Evolutionary conservation across 2,113 vertebrate genomes (phyloP).

Genomic region (Eudyptes chrysolophus): DNA sequence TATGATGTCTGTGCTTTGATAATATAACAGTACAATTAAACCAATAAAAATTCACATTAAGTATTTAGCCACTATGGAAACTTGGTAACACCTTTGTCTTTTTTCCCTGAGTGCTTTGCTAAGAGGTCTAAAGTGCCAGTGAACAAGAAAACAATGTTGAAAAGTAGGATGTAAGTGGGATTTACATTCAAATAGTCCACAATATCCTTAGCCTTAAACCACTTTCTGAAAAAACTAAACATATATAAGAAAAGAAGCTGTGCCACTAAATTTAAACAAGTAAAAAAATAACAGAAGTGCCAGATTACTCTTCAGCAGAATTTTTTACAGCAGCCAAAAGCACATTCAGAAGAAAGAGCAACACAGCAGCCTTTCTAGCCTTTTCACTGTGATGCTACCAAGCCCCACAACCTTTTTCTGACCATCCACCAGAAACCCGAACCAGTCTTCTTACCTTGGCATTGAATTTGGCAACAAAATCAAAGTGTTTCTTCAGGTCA

Average conservation of each 20-base stretch:
- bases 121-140: background rate
- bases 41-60: background rate
- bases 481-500: conserved; percentile 98
- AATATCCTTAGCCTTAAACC: background rate
- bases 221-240: background rate
- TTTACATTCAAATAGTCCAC: background rate
- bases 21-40: background rate
- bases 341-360: background rate
- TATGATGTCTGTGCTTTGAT: background rate
- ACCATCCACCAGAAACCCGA: background rate
- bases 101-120: background rate
- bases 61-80: background rate
- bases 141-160: background rate
- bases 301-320: background rate
- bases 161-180: background rate
- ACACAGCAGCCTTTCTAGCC: background rate
- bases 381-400: background rate
- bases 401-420: background rate
- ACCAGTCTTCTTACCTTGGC: conserved; percentile 84
- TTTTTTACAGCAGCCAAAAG: background rate
- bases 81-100: background rate
- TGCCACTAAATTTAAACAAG: background rate
- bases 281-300: background rate
- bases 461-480: conserved; percentile 96
- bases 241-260: background rate